Conservation (phyloP, 2,113 vertebrate species). For the Ochotona princeps region DNA sequence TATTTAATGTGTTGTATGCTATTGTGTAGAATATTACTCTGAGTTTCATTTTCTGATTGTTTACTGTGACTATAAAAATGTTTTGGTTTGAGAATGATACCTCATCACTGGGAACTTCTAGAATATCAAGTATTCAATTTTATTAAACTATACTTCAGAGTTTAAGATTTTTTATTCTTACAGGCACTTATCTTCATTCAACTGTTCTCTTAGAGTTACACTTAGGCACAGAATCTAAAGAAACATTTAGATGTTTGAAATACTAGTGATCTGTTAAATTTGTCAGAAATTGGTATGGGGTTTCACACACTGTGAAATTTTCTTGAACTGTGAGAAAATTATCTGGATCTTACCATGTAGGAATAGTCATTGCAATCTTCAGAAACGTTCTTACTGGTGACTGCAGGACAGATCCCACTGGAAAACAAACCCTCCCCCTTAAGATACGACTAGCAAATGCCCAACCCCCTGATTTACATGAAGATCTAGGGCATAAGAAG, state of each 20-base stretch:
- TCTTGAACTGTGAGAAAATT: neutral
- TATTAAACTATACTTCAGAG: neutral
- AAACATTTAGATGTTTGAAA: slow-evolving; percentile 21
- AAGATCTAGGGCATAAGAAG: neutral
- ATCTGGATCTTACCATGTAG: neutral
- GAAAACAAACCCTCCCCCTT: neutral
- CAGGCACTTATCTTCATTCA: neutral
- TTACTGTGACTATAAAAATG: neutral
- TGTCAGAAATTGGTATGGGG: neutral
- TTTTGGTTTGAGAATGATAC: slow-evolving; percentile 2
- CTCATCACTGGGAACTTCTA: neutral
- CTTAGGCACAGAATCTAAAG: neutral
- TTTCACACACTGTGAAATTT: neutral
- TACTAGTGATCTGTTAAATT: neutral
- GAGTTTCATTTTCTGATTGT: slow-evolving; percentile 3
- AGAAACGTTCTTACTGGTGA: neutral
- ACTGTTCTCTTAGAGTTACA: neutral
- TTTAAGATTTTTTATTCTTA: neutral
- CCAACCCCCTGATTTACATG: neutral
- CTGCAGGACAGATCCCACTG: neutral
- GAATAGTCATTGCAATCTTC: neutral
- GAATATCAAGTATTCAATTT: neutral
- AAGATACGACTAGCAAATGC: neutral
- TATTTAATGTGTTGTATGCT: slow-evolving; percentile 1
- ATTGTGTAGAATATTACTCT: neutral